Conservation (phyloP, 2,888 invertebrate genomes). For the Plutella xylostella region DNA sequence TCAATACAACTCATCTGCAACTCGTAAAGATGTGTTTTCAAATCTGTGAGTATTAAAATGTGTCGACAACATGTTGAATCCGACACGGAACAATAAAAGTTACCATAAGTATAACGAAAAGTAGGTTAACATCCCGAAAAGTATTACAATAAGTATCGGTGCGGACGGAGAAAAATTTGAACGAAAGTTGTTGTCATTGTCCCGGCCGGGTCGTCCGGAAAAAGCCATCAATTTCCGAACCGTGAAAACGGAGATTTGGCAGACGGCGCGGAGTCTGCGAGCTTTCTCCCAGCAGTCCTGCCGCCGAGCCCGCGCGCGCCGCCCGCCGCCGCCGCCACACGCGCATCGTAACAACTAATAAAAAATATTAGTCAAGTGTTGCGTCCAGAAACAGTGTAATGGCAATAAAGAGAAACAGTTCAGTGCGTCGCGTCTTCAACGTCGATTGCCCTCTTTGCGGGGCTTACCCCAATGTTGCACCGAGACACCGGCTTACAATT, state of each 20-base stretch:
- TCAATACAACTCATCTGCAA: no score
- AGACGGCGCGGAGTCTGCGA: constrained; percentile 64
- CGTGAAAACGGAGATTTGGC: constrained; percentile 57
- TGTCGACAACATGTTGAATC: no score
- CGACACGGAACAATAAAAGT: no score
- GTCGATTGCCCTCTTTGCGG: constrained; percentile 1
- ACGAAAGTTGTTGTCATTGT: constrained; percentile 29
- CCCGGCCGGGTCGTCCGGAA: constrained; percentile 45
- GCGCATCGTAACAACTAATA: constrained; percentile 19
- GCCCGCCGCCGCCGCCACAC: constrained; percentile 16
- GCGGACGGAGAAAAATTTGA: constrained; percentile 13
- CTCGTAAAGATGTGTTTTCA: no score
- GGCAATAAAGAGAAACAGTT: neutral
- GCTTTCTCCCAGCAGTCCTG: constrained; percentile 43
- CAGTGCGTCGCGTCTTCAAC: neutral
- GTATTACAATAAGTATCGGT: neutral
- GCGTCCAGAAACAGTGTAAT: neutral
- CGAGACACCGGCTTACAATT: no score
- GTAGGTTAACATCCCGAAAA: no score
- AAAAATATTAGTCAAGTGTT: constrained; percentile 12
- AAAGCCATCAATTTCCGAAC: constrained; percentile 52
- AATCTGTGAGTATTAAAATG: no score
- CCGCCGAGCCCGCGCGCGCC: constrained; percentile 53
- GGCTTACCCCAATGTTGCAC: no score
- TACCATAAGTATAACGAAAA: no score